These are phyloP conservation scores for Didymodactylos carnosus DNA, from an alignment of 2,888 invertebrate species.

Conservation along the genomic window DNA sequence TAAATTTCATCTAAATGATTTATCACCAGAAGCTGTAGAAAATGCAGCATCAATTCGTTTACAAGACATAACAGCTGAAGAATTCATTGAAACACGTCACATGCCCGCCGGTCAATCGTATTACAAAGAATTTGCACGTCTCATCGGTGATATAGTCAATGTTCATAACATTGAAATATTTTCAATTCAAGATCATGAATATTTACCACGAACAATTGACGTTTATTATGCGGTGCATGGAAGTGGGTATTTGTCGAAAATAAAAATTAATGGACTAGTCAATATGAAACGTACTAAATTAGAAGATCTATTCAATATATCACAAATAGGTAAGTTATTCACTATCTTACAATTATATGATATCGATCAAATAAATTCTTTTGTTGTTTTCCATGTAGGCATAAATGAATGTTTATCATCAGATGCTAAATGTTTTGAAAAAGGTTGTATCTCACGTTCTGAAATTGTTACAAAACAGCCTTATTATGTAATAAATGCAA, in stretches of 20 bases:
- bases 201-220: constrained; percentile 41
- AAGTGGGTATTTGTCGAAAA: not conserved
- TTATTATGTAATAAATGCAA: constrained; percentile 75
- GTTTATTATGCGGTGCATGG: constrained; percentile 82
- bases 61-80: constrained; percentile 70
- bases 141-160: constrained; percentile 48
- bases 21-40: constrained; percentile 78
- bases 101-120: constrained; percentile 15
- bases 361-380: too few relatives aligned
- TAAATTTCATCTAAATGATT: constrained; percentile 73
- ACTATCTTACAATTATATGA: too few relatives aligned
- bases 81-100: constrained; percentile 48
- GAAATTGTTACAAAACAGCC: constrained; percentile 37
- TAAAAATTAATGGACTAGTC: constrained; percentile 63
- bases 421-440: constrained; percentile 34
- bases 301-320: not conserved
- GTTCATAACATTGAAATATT: constrained; percentile 76
- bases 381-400: too few relatives aligned
- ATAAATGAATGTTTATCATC: constrained; percentile 44
- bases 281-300: constrained; percentile 65
- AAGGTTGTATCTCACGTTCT: constrained; percentile 76
- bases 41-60: constrained; percentile 78
- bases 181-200: constrained; percentile 52
- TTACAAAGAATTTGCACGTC: not conserved
- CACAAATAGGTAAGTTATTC: constrained; percentile 5